phyloP scores from a whole-genome alignment of 2,888 invertebrate species.

The Drosophila melanosoma region DNA sequence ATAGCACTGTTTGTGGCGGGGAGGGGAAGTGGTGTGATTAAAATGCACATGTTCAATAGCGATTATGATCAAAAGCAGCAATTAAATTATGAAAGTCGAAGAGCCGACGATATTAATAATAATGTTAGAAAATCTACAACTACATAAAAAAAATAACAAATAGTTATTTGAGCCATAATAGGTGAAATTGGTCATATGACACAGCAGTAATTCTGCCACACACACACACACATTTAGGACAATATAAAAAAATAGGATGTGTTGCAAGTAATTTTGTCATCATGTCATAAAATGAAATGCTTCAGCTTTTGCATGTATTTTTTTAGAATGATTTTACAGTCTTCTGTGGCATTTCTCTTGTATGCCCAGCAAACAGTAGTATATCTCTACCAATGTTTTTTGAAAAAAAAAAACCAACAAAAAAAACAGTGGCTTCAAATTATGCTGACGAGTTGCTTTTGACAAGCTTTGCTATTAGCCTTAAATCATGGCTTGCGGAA shows the following conservation, averaged over 20 bases:
- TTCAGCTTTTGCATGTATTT: neutral
- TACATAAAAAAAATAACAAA: neutral
- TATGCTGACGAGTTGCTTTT: constrained; percentile 14
- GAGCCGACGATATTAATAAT: neutral
- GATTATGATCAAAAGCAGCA: neutral
- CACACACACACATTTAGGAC: too few species aligned
- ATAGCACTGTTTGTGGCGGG: constrained; percentile 27
- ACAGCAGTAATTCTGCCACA: neutral
- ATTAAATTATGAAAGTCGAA: neutral
- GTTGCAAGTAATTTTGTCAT: neutral
- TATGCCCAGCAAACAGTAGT: neutral
- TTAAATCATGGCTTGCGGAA: constrained; percentile 47
- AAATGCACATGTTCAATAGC: constrained; percentile 17
- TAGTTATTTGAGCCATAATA: neutral
- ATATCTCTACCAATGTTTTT: neutral
- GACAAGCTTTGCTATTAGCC: constrained; percentile 47
- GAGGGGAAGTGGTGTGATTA: constrained; percentile 28
- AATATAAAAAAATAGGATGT: neutral
- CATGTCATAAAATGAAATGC: neutral
- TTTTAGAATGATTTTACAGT: neutral
- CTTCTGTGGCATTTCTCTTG: neutral
- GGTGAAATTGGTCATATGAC: neutral
- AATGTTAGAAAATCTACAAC: neutral
- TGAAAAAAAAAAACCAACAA: too few species aligned
- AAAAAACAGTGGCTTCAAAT: constrained; percentile 36